Percentiles rank a stretch among this genome's conserved stretches.
phyloP scores from a whole-genome alignment of 2,888 invertebrate genomes.

The Omphaloscelis lunosa region DNA sequence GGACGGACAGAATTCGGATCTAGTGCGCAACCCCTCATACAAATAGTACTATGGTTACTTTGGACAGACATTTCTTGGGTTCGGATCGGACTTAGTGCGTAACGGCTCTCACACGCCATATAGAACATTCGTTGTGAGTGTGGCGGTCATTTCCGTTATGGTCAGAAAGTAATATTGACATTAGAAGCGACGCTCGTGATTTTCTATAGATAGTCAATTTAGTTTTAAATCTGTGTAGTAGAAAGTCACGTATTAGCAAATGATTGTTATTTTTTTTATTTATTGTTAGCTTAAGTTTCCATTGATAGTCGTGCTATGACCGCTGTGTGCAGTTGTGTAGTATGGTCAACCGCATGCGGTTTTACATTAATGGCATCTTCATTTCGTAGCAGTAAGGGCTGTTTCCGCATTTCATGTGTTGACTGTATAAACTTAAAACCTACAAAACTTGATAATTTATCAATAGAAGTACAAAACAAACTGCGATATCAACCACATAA shows the following conservation, averaged over 20 bases:
- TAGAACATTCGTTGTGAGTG: not conserved
- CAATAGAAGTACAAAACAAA: not conserved
- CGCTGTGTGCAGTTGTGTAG: not conserved
- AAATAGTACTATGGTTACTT: too few relatives aligned
- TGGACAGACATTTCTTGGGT: too few relatives aligned
- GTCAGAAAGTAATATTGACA: not conserved
- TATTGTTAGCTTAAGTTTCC: conserved; percentile 12
- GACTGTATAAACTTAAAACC: not conserved
- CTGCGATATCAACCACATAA: too few relatives aligned
- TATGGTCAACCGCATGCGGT: not conserved
- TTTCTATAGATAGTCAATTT: conserved; percentile 17
- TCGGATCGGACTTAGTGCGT: too few relatives aligned
- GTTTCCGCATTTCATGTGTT: not conserved
- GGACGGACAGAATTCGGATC: too few relatives aligned
- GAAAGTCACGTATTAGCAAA: not conserved
- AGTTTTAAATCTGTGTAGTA: not conserved
- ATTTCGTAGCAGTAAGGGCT: not conserved
- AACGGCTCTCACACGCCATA: too few relatives aligned
- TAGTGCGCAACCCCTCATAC: too few relatives aligned
- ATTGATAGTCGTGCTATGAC: not conserved
- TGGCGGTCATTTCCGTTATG: not conserved
- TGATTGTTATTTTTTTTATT: not conserved
- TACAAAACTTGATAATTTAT: not conserved
- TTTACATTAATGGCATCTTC: not conserved
- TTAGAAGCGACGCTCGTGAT: conserved; percentile 11